These are phyloP conservation scores for Orthosia gracilis DNA, from an alignment of 2,888 invertebrate genomes.

Conservation along the genomic window DNA sequence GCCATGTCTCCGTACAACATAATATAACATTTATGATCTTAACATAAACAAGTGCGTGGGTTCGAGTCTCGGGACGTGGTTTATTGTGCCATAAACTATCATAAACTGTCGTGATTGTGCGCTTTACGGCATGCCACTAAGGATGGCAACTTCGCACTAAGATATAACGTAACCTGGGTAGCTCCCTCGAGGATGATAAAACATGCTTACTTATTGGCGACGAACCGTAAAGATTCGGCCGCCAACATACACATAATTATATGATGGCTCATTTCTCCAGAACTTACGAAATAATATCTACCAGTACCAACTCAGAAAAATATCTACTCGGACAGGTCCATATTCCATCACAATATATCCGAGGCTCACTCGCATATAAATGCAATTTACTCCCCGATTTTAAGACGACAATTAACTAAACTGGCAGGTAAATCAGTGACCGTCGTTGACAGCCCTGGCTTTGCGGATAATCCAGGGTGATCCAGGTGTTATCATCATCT, in stretches of 20 bases:
- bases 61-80: constrained; percentile 18
- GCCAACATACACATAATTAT: neutral
- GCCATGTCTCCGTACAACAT: neutral
- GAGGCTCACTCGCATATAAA: neutral
- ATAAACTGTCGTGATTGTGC: constrained; percentile 36
- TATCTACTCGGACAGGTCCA: too few species aligned
- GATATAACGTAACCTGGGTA: neutral
- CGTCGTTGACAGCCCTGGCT: constrained; percentile 17
- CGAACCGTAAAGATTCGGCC: neutral
- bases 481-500: constrained; percentile 19
- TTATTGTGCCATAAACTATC: constrained; percentile 44
- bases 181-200: constrained; percentile 1
- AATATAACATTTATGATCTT: constrained; percentile 24
- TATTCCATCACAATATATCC: neutral
- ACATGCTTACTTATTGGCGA: neutral
- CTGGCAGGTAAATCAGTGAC: neutral
- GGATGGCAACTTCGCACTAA: constrained; percentile 18
- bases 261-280: too few species aligned
- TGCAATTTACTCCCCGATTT: neutral
- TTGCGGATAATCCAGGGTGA: constrained; percentile 15
- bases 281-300: neutral
- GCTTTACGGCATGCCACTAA: constrained; percentile 19
- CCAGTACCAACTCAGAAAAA: neutral
- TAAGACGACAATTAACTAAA: neutral
- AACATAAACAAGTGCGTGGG: constrained; percentile 24